Conservation (phyloP, 2,888 invertebrate genomes). For the Celastrina argiolus region DNA sequence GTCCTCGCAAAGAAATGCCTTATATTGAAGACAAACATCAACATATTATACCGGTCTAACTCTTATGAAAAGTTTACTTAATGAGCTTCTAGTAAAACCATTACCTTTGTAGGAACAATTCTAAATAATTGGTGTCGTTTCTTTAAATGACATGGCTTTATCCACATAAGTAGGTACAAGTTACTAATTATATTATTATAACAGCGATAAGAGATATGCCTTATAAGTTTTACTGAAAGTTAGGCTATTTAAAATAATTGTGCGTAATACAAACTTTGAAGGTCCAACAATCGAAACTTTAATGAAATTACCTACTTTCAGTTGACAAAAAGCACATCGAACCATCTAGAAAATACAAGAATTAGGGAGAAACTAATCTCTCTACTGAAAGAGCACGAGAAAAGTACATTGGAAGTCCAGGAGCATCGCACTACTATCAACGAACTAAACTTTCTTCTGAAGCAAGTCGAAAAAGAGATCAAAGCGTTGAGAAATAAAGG, state of each 20-base stretch:
- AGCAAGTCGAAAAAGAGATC: conserved; percentile 74
- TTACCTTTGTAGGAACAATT: not conserved
- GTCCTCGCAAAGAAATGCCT: too few relatives aligned
- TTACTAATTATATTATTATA: not conserved
- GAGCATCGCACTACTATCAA: conserved; percentile 67
- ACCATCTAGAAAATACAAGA: conserved; percentile 73
- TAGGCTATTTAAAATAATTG: not conserved
- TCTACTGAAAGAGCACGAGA: conserved; percentile 76
- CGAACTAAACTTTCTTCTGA: conserved; percentile 73
- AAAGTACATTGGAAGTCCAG: conserved; percentile 68
- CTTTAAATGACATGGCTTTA: not conserved
- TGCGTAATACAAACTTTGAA: not conserved
- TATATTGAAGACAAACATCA: too few relatives aligned
- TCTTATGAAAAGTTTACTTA: not conserved
- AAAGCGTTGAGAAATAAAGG: conserved; percentile 59
- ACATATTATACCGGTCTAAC: not conserved
- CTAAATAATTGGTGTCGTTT: not conserved
- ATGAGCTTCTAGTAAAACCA: not conserved
- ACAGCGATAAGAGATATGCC: not conserved
- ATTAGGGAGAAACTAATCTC: conserved; percentile 71
- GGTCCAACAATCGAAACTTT: not conserved
- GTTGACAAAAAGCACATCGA: conserved; percentile 75
- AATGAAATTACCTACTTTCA: conserved; percentile 34
- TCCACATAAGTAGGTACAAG: not conserved
- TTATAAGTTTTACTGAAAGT: not conserved